Evolutionary conservation across 2,113 vertebrate genomes (phyloP), one percentile per base, ranked within the genome.

Genomic region (Cyprinus carpio): DNA sequence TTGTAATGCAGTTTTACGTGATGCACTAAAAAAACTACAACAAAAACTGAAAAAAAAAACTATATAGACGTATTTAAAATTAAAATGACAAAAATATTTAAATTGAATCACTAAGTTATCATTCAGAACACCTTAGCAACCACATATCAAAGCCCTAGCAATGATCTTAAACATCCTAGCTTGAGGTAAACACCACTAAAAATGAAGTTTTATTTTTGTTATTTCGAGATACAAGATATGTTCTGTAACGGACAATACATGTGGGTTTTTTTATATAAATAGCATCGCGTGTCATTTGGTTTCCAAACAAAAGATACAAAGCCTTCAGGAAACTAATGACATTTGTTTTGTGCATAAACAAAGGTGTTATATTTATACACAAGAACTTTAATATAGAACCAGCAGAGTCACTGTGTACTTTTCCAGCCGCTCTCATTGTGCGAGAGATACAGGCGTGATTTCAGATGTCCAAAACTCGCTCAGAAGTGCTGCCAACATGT

Each of bases 331-430:
- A 79, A 58, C 20, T 10, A 60, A 37, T 37, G 29, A 56, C 76
- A 37, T 67, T 62, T 75, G 51, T 75, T 58, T 31, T 60, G 20
- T 83, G 29, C 74, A 29, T 29, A 75, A 51, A 51, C 46, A 51
- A 3, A 29, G 23, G 54, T 3, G 37, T 43, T 76, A 34, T 60
- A 29, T 25, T 75, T 65, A 20, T 62, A 15, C 18, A 51, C 75
- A 76, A 54, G 16, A 76, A 76, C 25, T 27, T 54, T 54, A 76
- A 54, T 76, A 54, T 29, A 46, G 72, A 15, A 64, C 72, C 56
- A 25, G 40, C 81, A 71, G 51, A 60, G 76, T 60, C n/a, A 46
- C 15, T 81, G 79, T 67, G 79, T 81, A 51, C 81, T 83, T 34
- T 60, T 87, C 84, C 72, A 84, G 29, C 13, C 6, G 34, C 31